A percentile compares a stretch with the other conserved stretches of the same genome.
Conservation (phyloP, 2,888 invertebrate species). For the Mythimna lalbum region DNA sequence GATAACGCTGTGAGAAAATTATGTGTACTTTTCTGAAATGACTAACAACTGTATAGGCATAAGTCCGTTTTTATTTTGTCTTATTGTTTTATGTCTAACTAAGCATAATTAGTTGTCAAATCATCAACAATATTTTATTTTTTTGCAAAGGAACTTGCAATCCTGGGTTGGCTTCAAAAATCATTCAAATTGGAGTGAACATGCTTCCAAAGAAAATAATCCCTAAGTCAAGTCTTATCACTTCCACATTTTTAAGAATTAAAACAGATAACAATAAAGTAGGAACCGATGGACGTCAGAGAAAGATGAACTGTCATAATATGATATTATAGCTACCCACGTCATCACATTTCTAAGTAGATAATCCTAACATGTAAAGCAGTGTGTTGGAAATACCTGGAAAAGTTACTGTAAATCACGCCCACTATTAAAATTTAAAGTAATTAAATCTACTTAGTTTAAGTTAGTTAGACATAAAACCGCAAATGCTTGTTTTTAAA, state of each 20-base stretch:
- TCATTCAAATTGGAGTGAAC: not conserved
- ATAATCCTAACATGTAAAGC: not conserved
- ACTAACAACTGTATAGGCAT: conserved; percentile 6
- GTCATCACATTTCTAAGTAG: not conserved
- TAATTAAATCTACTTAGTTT: not conserved
- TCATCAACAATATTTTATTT: no score
- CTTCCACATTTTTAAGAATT: not conserved
- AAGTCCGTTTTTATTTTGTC: no score
- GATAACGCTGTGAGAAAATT: conserved; percentile 39
- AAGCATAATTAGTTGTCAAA: no score
- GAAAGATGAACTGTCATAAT: not conserved
- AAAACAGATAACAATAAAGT: not conserved
- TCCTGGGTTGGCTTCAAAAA: not conserved
- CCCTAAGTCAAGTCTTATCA: not conserved
- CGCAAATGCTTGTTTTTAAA: no score
- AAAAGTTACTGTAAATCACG: not conserved
- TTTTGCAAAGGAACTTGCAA: no score
- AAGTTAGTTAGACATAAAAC: no score
- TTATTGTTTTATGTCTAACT: no score
- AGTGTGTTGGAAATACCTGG: not conserved
- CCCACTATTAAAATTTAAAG: not conserved
- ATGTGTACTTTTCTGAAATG: conserved; percentile 11
- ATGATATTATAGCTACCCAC: not conserved
- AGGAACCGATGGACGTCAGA: not conserved
- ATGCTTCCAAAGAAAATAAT: not conserved